phyloP scores from a whole-genome alignment of 2,113 vertebrate species.

The Ivindomyrus marchei region DNA sequence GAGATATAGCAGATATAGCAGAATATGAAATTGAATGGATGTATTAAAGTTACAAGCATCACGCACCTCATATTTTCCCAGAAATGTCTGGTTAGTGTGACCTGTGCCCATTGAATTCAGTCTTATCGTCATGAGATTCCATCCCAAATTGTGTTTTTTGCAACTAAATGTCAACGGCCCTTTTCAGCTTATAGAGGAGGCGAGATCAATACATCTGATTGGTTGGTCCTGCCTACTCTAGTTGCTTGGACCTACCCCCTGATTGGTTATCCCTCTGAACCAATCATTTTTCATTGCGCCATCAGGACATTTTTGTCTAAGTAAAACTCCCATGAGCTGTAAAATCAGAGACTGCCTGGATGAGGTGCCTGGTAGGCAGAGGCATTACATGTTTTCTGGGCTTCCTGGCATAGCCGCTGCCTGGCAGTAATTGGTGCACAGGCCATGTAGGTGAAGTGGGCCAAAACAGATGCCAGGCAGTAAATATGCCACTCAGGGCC shows the following conservation, averaged over 20 bases:
- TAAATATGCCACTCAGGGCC: neutral
- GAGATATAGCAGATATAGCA: neutral
- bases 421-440: neutral
- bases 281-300: too few species aligned
- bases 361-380: neutral
- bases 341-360: neutral
- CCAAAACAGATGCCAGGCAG: conserved; percentile 7
- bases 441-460: neutral
- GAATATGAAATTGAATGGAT: neutral
- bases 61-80: neutral
- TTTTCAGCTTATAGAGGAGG: too few species aligned
- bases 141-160: too few species aligned
- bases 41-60: neutral
- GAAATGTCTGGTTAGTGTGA: neutral
- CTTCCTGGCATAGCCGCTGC: neutral
- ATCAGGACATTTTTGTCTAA: too few species aligned
- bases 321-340: neutral
- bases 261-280: too few species aligned
- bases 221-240: too few species aligned
- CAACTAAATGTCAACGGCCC: too few species aligned
- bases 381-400: neutral
- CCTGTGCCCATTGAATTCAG: neutral
- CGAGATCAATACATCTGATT: too few species aligned
- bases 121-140: neutral
- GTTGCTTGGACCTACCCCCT: too few species aligned